Conservation (phyloP, 2,888 invertebrate species). For the Spicauda simplicius region DNA sequence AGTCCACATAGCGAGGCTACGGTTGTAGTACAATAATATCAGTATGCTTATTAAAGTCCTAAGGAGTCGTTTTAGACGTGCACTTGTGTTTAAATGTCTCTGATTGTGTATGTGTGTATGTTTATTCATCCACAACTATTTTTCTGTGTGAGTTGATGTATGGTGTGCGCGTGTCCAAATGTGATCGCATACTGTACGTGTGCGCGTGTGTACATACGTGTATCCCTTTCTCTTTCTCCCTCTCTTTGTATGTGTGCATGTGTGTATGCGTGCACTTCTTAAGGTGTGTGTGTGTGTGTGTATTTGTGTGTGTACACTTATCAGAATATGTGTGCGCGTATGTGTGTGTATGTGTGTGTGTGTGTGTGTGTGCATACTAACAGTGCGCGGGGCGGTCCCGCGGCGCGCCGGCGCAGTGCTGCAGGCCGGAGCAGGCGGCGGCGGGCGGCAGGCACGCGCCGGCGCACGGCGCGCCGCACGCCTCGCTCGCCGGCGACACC, state of each 20-base stretch:
- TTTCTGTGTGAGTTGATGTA: no score
- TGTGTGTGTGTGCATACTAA: slow-evolving; percentile 84
- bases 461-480: slow-evolving; percentile 51
- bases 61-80: no score
- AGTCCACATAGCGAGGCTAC: no score
- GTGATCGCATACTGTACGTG: no score
- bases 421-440: slow-evolving; percentile 74
- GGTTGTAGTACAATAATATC: no score
- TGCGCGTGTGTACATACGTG: no score
- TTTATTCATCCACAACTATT: no score
- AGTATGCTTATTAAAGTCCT: no score
- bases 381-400: slow-evolving; percentile 88
- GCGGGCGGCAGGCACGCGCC: slow-evolving; percentile 67
- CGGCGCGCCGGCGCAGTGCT: slow-evolving; percentile 90
- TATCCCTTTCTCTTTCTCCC: no score
- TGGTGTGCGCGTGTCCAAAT: no score
- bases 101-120: no score
- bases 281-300: not conserved
- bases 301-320: not conserved
- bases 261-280: slow-evolving; percentile 13
- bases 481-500: slow-evolving; percentile 84
- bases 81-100: no score
- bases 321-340: not conserved
- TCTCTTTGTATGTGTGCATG: not conserved
- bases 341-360: slow-evolving; percentile 26